These are phyloP conservation scores for Cryptophagus acutangulus DNA, from an alignment of 2,888 invertebrate genomes.

Conservation along the genomic window DNA sequence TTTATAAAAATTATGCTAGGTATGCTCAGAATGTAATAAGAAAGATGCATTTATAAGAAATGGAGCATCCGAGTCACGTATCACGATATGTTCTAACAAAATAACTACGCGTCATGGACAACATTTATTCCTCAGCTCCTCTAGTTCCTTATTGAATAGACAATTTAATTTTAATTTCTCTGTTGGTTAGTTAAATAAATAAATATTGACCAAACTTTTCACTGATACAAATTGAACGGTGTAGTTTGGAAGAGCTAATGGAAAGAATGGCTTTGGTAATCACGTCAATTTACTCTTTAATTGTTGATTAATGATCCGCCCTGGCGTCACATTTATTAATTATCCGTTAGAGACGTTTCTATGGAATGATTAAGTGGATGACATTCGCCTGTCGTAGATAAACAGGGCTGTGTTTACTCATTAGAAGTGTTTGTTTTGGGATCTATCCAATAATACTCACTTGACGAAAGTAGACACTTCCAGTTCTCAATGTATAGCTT, in stretches of 20 bases:
- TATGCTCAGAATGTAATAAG: too few species aligned
- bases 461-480: slow-evolving; percentile 13
- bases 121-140: not conserved
- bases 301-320: slow-evolving; percentile 43
- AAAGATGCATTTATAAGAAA: too few species aligned
- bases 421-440: slow-evolving; percentile 31
- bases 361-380: slow-evolving; percentile 42
- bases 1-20: too few species aligned
- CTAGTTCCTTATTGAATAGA: too few species aligned
- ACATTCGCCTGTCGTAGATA: slow-evolving; percentile 39
- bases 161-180: too few species aligned
- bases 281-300: slow-evolving; percentile 42
- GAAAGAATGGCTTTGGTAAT: slow-evolving; percentile 36
- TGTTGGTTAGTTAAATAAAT: too few species aligned
- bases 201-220: too few species aligned
- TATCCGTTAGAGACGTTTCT: slow-evolving; percentile 40
- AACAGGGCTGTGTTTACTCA: slow-evolving; percentile 41
- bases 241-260: too few species aligned
- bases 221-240: too few species aligned
- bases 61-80: too few species aligned
- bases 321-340: slow-evolving; percentile 44
- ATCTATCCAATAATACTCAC: slow-evolving; percentile 17
- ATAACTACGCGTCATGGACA: not conserved
- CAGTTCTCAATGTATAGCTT: slow-evolving; percentile 9
- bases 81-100: too few species aligned